Percentiles rank a stretch among this genome's conserved stretches.
Evolutionary conservation across 2,888 invertebrate species (phyloP).

Genomic region (Drosophila peninsularis): DNA sequence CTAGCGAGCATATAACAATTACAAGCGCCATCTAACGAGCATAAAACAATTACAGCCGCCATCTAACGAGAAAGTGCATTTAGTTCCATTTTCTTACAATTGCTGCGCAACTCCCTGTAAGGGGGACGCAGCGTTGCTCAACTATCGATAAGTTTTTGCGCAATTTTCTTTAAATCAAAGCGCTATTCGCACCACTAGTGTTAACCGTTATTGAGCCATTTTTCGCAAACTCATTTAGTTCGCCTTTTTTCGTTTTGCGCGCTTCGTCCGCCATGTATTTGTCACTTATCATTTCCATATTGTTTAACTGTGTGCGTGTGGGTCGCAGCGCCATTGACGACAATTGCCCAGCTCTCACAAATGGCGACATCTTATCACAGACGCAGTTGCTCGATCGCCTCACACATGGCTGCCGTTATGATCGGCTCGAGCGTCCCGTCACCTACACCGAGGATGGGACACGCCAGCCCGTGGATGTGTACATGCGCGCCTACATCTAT

Average conservation of each 20-base stretch:
- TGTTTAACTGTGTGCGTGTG: slow-evolving; percentile 45
- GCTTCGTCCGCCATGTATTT: slow-evolving; percentile 38
- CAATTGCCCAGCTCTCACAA: slow-evolving; percentile 86
- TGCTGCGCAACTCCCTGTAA: no score
- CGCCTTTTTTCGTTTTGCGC: background rate
- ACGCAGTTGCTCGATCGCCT: slow-evolving; percentile 90
- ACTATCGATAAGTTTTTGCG: slow-evolving; percentile 18
- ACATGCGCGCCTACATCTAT: slow-evolving; percentile 91
- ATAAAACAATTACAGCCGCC: background rate
- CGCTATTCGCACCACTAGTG: slow-evolving; percentile 3
- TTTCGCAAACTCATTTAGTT: slow-evolving; percentile 34
- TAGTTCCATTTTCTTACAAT: background rate
- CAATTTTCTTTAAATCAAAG: background rate
- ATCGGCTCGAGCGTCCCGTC: slow-evolving; percentile 89
- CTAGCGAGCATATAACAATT: background rate
- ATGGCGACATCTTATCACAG: slow-evolving; percentile 88
- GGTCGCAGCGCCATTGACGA: slow-evolving; percentile 11
- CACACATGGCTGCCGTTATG: slow-evolving; percentile 91
- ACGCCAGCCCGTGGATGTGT: slow-evolving; percentile 89
- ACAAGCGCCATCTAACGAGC: background rate
- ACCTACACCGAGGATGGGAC: slow-evolving; percentile 82
- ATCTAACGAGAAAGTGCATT: background rate
- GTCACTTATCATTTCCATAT: slow-evolving; percentile 50
- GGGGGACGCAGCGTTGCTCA: background rate
- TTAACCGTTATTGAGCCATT: slow-evolving; percentile 42